These are phyloP conservation scores for Thaumatotibia leucotreta DNA, from an alignment of 1,140 invertebrate genomes.

Conservation along the genomic window DNA sequence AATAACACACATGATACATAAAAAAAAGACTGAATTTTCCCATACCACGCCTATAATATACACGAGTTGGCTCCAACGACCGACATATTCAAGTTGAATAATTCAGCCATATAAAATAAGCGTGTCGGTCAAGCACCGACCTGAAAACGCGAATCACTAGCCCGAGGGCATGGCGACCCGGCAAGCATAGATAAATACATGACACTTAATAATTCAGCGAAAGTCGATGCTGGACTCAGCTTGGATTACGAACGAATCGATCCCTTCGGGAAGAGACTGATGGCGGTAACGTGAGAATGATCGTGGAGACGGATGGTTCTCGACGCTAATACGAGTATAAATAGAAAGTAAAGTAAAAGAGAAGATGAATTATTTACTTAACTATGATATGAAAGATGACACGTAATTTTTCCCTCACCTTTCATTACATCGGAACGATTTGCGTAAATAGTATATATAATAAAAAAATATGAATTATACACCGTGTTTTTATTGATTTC, in stretches of 20 bases:
- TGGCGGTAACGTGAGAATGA: background rate
- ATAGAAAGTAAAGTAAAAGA: no score
- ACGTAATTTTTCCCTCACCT: no score
- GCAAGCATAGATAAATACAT: background rate
- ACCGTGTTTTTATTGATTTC: no score
- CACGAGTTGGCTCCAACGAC: background rate
- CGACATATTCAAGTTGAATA: background rate
- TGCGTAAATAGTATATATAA: no score
- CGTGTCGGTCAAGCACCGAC: background rate
- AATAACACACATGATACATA: no score
- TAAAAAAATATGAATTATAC: no score
- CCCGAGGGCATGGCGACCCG: background rate
- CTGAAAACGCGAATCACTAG: conserved; percentile 2
- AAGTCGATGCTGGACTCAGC: background rate
- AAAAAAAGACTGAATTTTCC: background rate
- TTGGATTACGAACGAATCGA: background rate
- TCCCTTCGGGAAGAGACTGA: background rate
- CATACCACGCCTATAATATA: background rate
- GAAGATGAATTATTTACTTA: no score
- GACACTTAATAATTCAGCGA: background rate
- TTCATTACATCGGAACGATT: background rate
- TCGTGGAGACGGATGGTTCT: background rate
- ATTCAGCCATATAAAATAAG: background rate
- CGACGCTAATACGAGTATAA: background rate
- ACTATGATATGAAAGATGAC: no score